Evolutionary conservation across 2,888 invertebrate species (phyloP), one percentile per base, ranked within the genome.

Genomic region (Meandrusa payeni): DNA sequence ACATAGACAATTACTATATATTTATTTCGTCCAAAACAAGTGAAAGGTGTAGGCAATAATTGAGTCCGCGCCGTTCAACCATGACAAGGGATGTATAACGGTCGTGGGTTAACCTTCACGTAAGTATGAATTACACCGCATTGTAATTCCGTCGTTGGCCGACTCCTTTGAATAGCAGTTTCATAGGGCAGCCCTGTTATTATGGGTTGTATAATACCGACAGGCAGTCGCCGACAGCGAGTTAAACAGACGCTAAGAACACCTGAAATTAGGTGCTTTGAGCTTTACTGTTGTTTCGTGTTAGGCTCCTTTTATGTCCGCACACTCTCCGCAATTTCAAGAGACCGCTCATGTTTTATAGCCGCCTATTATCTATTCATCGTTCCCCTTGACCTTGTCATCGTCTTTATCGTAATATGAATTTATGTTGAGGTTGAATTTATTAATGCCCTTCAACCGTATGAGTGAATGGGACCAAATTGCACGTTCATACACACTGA

Each of bases 151-250:
- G 60, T 48, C 57, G 61, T 61, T 66, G 57, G 61, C 69, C 64
- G 62, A 72, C 69, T 69, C 64, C 70, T 76, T 70, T 70, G 67
- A 73, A 72, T 70, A 73, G 70, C 72, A 74, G 77, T 81, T 78
- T 77, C 63, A 70, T 69, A 70, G 66, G 64, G 68, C 61, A 71
- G 61, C 76, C 69, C 72, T 71, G 62, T 76, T 74, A 80, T 81
- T 81, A 77, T 55, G 71, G 71, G 71, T 54, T 68, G 64, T 76
- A 75, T 71, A 78, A 73, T 62, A 69, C 65, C 65, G 68, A 64
- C 72, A 61, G 57, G 54, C 55, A 66, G 71, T 69, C 71, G 71
- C 73, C 75, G 61, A 64, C 64, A 61, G 59, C 59, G 63, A 52
- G 68, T 64, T 70, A 72, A 71, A 68, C 62, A 68, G 63, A 69